Conservation (phyloP, 2,113 vertebrate species). For the Leucopsar rothschildi region DNA sequence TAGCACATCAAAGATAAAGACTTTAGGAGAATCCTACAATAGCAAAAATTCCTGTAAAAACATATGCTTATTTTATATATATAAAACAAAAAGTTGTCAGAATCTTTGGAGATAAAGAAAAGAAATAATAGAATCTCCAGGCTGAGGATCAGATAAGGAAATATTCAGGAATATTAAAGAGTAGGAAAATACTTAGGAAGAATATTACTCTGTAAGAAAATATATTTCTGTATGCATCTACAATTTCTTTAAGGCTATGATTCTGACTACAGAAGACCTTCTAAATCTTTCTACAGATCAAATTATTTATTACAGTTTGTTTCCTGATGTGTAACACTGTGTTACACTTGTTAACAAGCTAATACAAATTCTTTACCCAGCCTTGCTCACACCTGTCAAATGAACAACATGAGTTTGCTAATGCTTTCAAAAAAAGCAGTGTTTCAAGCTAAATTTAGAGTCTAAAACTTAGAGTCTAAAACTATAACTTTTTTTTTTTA, state of each 20-base stretch:
- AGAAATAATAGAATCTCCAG: not conserved
- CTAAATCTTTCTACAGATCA: not conserved
- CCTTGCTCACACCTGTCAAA: not conserved
- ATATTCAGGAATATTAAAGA: not conserved
- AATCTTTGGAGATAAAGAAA: not conserved
- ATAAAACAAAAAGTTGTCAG: not conserved
- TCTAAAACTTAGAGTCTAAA: not conserved
- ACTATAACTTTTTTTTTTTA: not conserved
- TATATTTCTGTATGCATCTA: not conserved
- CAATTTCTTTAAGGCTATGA: not conserved
- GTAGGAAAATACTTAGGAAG: not conserved
- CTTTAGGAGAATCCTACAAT: not conserved
- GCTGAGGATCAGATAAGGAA: not conserved
- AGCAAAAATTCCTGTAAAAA: not conserved
- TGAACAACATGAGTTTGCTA: not conserved
- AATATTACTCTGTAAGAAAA: not conserved
- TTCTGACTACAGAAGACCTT: not conserved
- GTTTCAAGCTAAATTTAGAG: not conserved
- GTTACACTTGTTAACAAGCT: not conserved
- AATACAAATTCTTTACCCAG: not conserved
- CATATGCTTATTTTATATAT: not conserved
- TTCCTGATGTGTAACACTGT: not conserved
- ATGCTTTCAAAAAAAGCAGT: not conserved
- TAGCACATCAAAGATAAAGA: not conserved
- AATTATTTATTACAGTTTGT: not conserved